phyloP scores from a whole-genome alignment of 2,797 vertebrate species.

The Mus minutoides region DNA sequence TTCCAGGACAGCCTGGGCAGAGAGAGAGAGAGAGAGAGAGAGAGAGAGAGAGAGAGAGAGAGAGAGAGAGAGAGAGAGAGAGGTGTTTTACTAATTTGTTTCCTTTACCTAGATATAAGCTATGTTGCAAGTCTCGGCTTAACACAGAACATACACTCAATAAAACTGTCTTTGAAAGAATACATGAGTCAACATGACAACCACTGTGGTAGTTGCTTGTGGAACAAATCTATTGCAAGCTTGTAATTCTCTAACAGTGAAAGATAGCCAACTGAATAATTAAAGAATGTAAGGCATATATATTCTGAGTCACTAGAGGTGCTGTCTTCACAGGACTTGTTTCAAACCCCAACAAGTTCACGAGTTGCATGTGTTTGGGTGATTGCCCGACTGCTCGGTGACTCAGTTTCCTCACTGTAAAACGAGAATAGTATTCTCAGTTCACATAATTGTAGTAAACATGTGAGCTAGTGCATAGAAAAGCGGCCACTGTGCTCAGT shows the following conservation, averaged over 20 bases:
- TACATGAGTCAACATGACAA: slow-evolving; percentile 4
- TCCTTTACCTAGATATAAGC: slow-evolving; percentile 5
- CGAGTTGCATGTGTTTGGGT: background rate
- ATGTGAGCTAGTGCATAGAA: background rate
- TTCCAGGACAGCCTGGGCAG: background rate
- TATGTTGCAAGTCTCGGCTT: background rate
- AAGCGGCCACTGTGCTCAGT: background rate
- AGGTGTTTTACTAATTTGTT: background rate
- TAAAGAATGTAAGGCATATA: slow-evolving; percentile 1
- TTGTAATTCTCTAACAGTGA: background rate
- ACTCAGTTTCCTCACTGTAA: slow-evolving; percentile 26
- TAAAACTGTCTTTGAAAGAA: slow-evolving; percentile 4
- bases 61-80: background rate
- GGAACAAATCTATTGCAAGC: background rate
- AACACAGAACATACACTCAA: background rate
- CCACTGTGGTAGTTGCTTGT: background rate
- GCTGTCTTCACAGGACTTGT: background rate
- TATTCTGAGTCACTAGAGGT: background rate
- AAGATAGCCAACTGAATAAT: background rate
- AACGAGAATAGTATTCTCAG: background rate
- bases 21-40: background rate
- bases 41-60: background rate
- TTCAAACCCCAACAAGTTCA: slow-evolving; percentile 32
- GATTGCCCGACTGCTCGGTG: background rate
- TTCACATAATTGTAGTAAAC: background rate